Percentiles rank a stretch among this genome's conserved stretches.
Evolutionary conservation across 2,797 vertebrate genomes (phyloP).

Genomic region (Sarcophilus harrisii): DNA sequence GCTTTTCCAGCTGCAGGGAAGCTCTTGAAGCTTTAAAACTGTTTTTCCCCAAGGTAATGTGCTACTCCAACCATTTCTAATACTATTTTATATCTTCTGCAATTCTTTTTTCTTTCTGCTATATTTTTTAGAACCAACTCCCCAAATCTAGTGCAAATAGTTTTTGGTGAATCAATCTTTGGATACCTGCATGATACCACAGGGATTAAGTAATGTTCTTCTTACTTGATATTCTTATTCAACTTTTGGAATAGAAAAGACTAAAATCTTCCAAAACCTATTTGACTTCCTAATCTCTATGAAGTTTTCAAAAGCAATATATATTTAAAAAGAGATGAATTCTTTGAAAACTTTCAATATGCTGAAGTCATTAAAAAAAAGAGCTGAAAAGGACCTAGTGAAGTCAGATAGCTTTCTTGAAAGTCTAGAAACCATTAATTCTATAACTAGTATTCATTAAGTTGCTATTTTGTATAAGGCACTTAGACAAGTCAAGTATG

Average conservation of each 20-base stretch:
- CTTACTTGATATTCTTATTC: conserved; percentile 47
- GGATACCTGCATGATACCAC: conserved; percentile 23
- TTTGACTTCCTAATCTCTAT: conserved; percentile 11
- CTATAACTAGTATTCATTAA: conserved; percentile 4
- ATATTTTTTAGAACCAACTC: conserved; percentile 58
- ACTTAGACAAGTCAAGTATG: background rate
- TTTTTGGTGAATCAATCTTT: conserved; percentile 56
- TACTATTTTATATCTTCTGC: conserved; percentile 51
- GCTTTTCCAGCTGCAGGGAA: conserved; percentile 75
- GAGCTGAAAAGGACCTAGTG: background rate
- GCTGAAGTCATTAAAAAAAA: conserved; percentile 24
- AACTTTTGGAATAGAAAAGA: conserved; percentile 32
- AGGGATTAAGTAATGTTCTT: background rate
- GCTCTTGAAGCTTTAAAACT: conserved; percentile 58
- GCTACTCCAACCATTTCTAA: conserved; percentile 66
- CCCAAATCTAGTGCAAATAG: conserved; percentile 38
- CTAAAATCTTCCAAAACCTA: conserved; percentile 30
- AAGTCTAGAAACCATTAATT: conserved; percentile 30
- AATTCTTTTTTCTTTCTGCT: conserved; percentile 9
- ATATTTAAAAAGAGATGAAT: conserved; percentile 34
- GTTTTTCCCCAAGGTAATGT: conserved; percentile 48
- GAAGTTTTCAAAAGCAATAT: conserved; percentile 36
- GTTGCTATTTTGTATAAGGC: background rate
- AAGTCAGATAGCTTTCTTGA: conserved; percentile 1
- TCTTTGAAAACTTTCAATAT: conserved; percentile 10